phyloP scores from a whole-genome alignment of 2,797 vertebrate species.

The Tokudaia muenninki region DNA sequence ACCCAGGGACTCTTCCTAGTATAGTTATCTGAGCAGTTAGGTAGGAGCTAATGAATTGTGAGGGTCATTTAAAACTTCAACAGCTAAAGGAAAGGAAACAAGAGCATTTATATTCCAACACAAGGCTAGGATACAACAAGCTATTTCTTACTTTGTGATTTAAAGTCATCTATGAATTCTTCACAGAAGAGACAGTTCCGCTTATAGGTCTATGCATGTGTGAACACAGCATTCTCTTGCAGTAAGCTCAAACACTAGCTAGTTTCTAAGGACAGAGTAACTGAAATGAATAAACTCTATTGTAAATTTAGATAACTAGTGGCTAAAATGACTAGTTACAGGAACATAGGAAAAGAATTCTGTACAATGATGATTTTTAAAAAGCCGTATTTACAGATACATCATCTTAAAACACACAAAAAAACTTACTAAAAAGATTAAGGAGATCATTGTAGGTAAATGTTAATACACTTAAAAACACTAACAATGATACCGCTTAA shows the following conservation, averaged over 20 bases:
- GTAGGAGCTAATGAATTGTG: slow-evolving; percentile 70
- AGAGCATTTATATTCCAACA: slow-evolving; percentile 11
- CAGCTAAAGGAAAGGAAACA: slow-evolving; percentile 51
- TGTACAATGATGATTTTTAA: slow-evolving; percentile 3
- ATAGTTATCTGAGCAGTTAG: slow-evolving; percentile 56
- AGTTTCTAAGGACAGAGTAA: slow-evolving; percentile 46
- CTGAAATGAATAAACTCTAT: slow-evolving; percentile 46
- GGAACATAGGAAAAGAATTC: slow-evolving; percentile 49
- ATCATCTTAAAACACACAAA: slow-evolving; percentile 47
- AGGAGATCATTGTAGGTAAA: slow-evolving; percentile 61
- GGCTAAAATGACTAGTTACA: slow-evolving; percentile 56
- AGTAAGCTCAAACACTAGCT: slow-evolving; percentile 71
- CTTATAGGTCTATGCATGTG: slow-evolving; percentile 64
- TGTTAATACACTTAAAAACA: slow-evolving; percentile 44
- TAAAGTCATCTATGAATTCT: slow-evolving; percentile 72
- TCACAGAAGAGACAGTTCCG: slow-evolving; percentile 74
- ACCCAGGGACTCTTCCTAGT: slow-evolving; percentile 33
- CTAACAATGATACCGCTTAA: slow-evolving; percentile 54
- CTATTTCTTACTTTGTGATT: slow-evolving; percentile 34
- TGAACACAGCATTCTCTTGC: slow-evolving; percentile 61
- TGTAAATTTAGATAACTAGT: slow-evolving; percentile 52
- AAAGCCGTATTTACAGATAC: slow-evolving; percentile 75
- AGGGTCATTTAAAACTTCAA: slow-evolving; percentile 61
- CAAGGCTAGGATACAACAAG: slow-evolving; percentile 15
- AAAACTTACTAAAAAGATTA: slow-evolving; percentile 68